These are phyloP conservation scores for Ictalurus furcatus DNA, from an alignment of 2,113 vertebrate species.

Conservation along the genomic window DNA sequence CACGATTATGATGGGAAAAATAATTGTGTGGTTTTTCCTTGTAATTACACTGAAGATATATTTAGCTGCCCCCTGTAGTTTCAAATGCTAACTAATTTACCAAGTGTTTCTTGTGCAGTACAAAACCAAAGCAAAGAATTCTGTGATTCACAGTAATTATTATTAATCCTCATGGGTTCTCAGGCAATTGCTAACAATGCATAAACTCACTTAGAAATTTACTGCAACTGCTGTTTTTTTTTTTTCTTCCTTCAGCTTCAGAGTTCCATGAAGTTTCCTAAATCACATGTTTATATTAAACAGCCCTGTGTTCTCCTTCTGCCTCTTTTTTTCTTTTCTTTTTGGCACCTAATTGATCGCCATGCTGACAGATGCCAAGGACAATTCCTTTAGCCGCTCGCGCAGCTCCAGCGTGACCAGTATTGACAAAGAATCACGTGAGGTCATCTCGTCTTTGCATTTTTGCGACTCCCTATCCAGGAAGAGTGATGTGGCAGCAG, in stretches of 20 bases:
- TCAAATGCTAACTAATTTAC: conserved; percentile 5
- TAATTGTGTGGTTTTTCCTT: conserved; percentile 9
- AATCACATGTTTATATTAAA: conserved; percentile 9
- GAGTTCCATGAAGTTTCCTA: conserved; percentile 25
- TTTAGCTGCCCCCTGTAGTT: conserved; percentile 9
- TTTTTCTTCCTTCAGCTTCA: neutral
- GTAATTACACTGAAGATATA: conserved; percentile 5
- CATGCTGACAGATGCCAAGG: conserved; percentile 82
- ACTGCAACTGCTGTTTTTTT: neutral
- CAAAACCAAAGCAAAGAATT: neutral
- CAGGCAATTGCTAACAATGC: conserved; percentile 4
- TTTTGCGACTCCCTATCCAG: conserved; percentile 90
- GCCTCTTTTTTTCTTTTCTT: conserved; percentile 29
- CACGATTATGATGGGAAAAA: neutral
- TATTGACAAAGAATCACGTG: conserved; percentile 92
- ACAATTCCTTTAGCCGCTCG: conserved; percentile 92
- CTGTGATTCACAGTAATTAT: neutral
- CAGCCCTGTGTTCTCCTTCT: neutral
- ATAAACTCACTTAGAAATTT: conserved; percentile 1
- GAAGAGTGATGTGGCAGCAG: conserved; percentile 77
- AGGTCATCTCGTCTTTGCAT: conserved; percentile 90
- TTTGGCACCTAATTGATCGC: neutral
- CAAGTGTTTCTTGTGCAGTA: conserved; percentile 17
- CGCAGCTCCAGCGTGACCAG: conserved; percentile 95
- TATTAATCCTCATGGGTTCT: neutral